Conservation (phyloP, 2,888 invertebrate species). For the Dastarcus helophoroides region DNA sequence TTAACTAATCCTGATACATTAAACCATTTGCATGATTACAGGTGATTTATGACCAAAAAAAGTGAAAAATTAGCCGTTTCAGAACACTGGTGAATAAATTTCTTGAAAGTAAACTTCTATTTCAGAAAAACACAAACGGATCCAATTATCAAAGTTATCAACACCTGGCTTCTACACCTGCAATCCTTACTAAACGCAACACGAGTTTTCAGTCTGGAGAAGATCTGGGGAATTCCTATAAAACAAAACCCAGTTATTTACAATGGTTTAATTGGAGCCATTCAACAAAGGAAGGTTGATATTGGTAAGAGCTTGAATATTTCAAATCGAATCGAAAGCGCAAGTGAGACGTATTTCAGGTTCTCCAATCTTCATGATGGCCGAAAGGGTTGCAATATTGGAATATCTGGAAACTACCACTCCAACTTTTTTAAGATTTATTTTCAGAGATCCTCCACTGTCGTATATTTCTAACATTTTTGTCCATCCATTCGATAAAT, state of each 20-base stretch:
- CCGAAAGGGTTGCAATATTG: slow-evolving; percentile 30
- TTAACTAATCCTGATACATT: slow-evolving; percentile 32
- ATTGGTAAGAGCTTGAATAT: slow-evolving; percentile 45
- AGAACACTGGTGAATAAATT: no score
- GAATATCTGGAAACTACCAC: slow-evolving; percentile 48
- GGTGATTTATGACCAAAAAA: no score
- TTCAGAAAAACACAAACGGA: slow-evolving; percentile 33
- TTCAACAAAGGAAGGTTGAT: slow-evolving; percentile 43
- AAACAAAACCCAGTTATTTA: slow-evolving; percentile 39
- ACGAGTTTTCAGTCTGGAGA: slow-evolving; percentile 37
- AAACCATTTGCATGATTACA: slow-evolving; percentile 37
- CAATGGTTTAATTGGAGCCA: slow-evolving; percentile 49
- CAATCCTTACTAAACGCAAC: slow-evolving; percentile 44
- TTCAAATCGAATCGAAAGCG: no score
- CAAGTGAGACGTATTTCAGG: no score
- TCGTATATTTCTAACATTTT: slow-evolving; percentile 56
- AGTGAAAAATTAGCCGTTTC: no score
- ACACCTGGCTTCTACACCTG: slow-evolving; percentile 42
- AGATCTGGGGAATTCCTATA: slow-evolving; percentile 48
- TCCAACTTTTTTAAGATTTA: slow-evolving; percentile 43
- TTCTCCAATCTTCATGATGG: slow-evolving; percentile 33
- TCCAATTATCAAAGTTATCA: slow-evolving; percentile 48
- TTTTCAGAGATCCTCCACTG: slow-evolving; percentile 55
- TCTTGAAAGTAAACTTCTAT: no score
- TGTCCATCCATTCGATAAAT: slow-evolving; percentile 48